Evolutionary conservation across 2,113 vertebrate genomes (phyloP).

Genomic region (Heptranchias perlo): DNA sequence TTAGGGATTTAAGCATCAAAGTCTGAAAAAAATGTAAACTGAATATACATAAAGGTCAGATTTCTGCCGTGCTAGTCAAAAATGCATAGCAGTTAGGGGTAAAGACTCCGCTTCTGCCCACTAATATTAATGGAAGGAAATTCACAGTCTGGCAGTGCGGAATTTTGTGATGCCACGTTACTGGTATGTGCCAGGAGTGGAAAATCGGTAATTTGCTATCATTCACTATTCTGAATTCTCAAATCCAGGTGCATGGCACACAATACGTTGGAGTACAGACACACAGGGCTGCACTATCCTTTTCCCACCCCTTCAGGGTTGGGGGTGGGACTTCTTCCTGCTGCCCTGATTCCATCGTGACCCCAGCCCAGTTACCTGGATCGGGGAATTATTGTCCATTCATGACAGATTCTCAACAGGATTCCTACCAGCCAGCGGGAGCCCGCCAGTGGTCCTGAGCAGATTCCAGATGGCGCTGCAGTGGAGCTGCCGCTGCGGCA

Average conservation of each 20-base stretch:
- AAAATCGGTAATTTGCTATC: not conserved
- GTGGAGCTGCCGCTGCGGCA: not conserved
- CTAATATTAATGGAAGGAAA: not conserved
- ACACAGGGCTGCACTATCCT: not conserved
- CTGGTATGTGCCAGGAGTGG: not conserved
- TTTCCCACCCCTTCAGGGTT: not conserved
- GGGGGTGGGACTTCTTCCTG: not conserved
- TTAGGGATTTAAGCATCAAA: constrained; percentile 31
- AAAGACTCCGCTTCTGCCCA: not conserved
- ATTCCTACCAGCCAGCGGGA: too few species aligned
- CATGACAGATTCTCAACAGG: not conserved
- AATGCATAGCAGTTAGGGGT: not conserved
- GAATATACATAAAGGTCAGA: not conserved
- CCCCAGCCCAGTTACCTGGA: not conserved
- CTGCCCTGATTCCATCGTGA: not conserved
- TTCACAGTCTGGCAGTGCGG: not conserved
- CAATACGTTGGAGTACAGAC: not conserved
- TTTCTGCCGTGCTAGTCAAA: not conserved
- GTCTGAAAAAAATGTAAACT: constrained; percentile 5
- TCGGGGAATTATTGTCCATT: not conserved
- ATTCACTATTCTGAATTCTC: not conserved
- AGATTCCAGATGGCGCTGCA: not conserved
- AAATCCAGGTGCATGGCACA: not conserved
- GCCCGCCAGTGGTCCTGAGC: not conserved
- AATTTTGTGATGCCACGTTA: not conserved